Percentiles rank a stretch among this genome's conserved stretches.
Evolutionary conservation across 2,113 vertebrate species (phyloP).

Genomic region (Narcine bancroftii): DNA sequence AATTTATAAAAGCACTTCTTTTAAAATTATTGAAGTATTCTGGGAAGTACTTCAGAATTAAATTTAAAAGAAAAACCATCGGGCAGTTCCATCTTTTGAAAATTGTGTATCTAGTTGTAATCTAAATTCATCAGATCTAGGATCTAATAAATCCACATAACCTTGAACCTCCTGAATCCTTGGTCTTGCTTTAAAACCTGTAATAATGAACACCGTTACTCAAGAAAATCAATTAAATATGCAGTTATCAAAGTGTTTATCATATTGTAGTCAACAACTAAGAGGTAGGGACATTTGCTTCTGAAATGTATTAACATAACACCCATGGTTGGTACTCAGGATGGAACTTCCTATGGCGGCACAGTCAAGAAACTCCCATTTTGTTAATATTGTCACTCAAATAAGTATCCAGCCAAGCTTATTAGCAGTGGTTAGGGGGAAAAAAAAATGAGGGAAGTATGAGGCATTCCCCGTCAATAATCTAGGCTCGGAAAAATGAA

Average conservation of each 20-base stretch:
- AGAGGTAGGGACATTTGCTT: neutral
- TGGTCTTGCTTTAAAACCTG: slow-evolving; percentile 27
- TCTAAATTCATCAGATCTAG: slow-evolving; percentile 16
- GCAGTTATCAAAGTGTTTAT: neutral
- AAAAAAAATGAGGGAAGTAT: neutral
- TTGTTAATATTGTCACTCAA: neutral
- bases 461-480: neutral
- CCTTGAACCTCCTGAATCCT: slow-evolving; percentile 23
- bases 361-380: neutral
- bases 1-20: neutral
- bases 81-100: neutral
- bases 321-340: neutral
- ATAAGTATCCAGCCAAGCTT: neutral
- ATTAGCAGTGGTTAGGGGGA: neutral
- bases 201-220: slow-evolving; percentile 30
- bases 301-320: neutral
- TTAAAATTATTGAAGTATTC: slow-evolving; percentile 22
- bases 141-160: slow-evolving; percentile 36
- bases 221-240: neutral
- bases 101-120: slow-evolving; percentile 11
- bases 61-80: neutral
- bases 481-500: neutral
- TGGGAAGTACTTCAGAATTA: slow-evolving; percentile 23
- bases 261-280: neutral
- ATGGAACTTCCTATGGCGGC: neutral